phyloP scores from a whole-genome alignment of 2,888 invertebrate species.

The Entomobrya multifasciata region DNA sequence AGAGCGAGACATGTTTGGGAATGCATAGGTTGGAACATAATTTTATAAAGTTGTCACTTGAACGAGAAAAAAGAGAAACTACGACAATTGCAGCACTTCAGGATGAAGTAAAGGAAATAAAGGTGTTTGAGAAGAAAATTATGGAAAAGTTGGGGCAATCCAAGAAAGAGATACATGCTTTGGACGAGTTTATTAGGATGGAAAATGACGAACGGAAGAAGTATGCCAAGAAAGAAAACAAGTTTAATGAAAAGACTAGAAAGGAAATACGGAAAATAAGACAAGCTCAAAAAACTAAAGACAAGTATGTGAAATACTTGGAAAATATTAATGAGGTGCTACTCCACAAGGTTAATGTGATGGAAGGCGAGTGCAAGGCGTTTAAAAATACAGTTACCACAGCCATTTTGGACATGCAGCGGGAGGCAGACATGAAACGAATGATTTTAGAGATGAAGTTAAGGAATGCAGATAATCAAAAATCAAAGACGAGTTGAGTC shows the following conservation, averaged over 20 bases:
- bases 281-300: slow-evolving; percentile 70
- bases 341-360: slow-evolving; percentile 80
- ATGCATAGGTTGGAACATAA: slow-evolving; percentile 87
- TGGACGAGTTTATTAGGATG: slow-evolving; percentile 78
- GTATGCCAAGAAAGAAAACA: slow-evolving; percentile 86
- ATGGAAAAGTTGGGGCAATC: slow-evolving; percentile 43
- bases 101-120: slow-evolving; percentile 65
- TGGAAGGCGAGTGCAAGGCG: slow-evolving; percentile 89
- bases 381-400: slow-evolving; percentile 90
- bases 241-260: slow-evolving; percentile 87
- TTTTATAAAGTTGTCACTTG: slow-evolving; percentile 87
- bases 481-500: no score
- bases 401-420: slow-evolving; percentile 93
- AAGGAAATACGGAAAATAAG: slow-evolving; percentile 45
- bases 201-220: slow-evolving; percentile 89
- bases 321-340: slow-evolving; percentile 74
- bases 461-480: slow-evolving; percentile 79
- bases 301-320: slow-evolving; percentile 65
- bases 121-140: slow-evolving; percentile 69
- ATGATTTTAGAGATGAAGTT: slow-evolving; percentile 90
- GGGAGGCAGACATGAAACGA: slow-evolving; percentile 91
- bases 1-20: slow-evolving; percentile 86
- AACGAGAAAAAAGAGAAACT: slow-evolving; percentile 80
- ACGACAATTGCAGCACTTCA: slow-evolving; percentile 87
- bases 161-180: slow-evolving; percentile 62